Percentiles rank a stretch among this genome's conserved stretches.
These are phyloP conservation scores for Nipponacmea schrenckii DNA, from an alignment of 2,888 invertebrate species.

Conservation along the genomic window DNA sequence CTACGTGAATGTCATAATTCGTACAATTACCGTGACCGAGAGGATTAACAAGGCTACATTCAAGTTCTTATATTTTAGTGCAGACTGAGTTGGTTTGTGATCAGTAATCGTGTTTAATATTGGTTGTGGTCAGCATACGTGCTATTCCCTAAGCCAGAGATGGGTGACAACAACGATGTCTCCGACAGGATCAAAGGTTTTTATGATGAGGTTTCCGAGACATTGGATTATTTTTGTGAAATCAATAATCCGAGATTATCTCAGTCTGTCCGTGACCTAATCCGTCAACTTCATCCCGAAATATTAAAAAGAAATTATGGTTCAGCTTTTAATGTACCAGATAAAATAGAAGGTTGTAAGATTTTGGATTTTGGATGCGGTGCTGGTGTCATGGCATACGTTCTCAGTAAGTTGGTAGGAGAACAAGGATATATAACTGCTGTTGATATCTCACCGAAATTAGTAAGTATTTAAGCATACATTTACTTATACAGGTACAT, in stretches of 20 bases:
- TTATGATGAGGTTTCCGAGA: slow-evolving; percentile 16
- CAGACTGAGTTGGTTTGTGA: too few relatives aligned
- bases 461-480: slow-evolving; percentile 25
- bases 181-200: not conserved
- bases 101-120: too few relatives aligned
- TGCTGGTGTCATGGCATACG: slow-evolving; percentile 43
- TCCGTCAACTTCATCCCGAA: slow-evolving; percentile 19
- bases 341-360: slow-evolving; percentile 35
- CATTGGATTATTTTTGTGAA: slow-evolving; percentile 9
- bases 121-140: too few relatives aligned
- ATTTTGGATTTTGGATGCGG: slow-evolving; percentile 52
- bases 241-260: slow-evolving; percentile 17
- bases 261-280: slow-evolving; percentile 1
- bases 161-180: too few relatives aligned
- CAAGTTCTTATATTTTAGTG: too few relatives aligned
- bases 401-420: slow-evolving; percentile 47
- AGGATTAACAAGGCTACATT: too few relatives aligned
- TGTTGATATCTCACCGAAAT: slow-evolving; percentile 42
- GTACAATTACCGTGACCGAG: too few relatives aligned
- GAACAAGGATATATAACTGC: slow-evolving; percentile 42
- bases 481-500: too few relatives aligned
- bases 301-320: slow-evolving; percentile 37
- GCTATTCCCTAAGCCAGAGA: too few relatives aligned
- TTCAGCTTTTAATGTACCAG: slow-evolving; percentile 42
- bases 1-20: too few relatives aligned